These are phyloP conservation scores for Himalopsyche kuldschensis DNA, from an alignment of 2,888 invertebrate species.

Conservation along the genomic window DNA sequence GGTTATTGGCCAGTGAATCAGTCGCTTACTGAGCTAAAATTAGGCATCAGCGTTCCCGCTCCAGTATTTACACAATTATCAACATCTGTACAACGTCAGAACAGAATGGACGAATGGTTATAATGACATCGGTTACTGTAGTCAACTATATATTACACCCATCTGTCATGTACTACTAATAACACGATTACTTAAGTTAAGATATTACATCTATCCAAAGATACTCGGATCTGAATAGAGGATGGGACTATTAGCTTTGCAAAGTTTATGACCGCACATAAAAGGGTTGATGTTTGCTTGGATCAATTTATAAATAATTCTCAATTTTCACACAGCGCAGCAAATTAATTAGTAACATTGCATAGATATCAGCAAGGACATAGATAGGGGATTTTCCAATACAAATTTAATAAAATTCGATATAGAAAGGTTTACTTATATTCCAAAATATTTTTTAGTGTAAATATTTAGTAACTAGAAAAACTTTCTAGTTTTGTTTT, in stretches of 20 bases:
- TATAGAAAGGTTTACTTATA: neutral
- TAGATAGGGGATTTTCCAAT: neutral
- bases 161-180: constrained; percentile 23
- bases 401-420: neutral
- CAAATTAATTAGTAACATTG: constrained; percentile 4
- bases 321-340: constrained; percentile 13
- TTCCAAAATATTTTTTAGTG: no score
- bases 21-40: constrained; percentile 11
- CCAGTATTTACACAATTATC: constrained; percentile 29
- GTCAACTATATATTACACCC: constrained; percentile 21
- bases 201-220: neutral
- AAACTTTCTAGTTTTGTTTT: no score
- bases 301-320: constrained; percentile 26
- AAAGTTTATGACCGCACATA: neutral
- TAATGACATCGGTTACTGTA: constrained; percentile 23
- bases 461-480: no score
- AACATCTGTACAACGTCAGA: constrained; percentile 30
- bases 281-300: neutral
- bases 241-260: neutral
- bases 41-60: constrained; percentile 6
- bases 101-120: constrained; percentile 8
- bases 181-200: neutral
- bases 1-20: constrained; percentile 21
- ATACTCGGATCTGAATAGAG: neutral
- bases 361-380: neutral